Evolutionary conservation across 2,888 invertebrate genomes (phyloP).

Genomic region (Rhopalosiphum nymphaeae): DNA sequence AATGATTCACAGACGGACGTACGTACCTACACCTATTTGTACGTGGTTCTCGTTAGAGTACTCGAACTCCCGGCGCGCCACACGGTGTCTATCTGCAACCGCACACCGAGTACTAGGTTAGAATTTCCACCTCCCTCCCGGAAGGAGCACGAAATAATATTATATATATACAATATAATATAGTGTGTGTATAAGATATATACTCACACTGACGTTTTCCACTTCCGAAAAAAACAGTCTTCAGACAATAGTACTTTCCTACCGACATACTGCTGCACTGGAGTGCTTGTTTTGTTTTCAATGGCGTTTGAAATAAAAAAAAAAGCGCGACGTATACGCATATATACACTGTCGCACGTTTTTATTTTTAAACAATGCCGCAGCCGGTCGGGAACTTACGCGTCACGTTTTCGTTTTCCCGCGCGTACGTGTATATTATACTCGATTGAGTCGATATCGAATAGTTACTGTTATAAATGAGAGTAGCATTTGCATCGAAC

Average conservation of each 20-base stretch:
- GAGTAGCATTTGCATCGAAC: not conserved
- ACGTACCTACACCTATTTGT: not conserved
- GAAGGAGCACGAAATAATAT: slow-evolving; percentile 4
- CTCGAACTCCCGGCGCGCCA: not conserved
- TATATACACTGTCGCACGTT: not conserved
- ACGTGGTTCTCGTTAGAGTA: slow-evolving; percentile 31
- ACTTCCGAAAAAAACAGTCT: not conserved
- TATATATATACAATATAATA: not conserved
- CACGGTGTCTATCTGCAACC: not conserved
- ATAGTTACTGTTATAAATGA: not conserved
- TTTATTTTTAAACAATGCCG: not conserved
- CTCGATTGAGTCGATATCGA: not conserved
- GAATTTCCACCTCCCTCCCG: not conserved
- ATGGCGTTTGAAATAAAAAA: slow-evolving; percentile 27
- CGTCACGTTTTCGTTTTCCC: not conserved
- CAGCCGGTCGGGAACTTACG: not conserved
- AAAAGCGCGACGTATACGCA: not conserved
- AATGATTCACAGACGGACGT: not conserved
- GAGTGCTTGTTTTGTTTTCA: slow-evolving; percentile 30
- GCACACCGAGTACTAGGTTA: not conserved
- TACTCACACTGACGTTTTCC: not conserved
- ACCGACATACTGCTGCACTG: not conserved
- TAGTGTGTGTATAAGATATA: not conserved
- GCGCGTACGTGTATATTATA: not conserved
- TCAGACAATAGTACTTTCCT: slow-evolving; percentile 25